These are phyloP conservation scores for Melolontha melolontha DNA, from an alignment of 2,888 invertebrate species.

Conservation along the genomic window DNA sequence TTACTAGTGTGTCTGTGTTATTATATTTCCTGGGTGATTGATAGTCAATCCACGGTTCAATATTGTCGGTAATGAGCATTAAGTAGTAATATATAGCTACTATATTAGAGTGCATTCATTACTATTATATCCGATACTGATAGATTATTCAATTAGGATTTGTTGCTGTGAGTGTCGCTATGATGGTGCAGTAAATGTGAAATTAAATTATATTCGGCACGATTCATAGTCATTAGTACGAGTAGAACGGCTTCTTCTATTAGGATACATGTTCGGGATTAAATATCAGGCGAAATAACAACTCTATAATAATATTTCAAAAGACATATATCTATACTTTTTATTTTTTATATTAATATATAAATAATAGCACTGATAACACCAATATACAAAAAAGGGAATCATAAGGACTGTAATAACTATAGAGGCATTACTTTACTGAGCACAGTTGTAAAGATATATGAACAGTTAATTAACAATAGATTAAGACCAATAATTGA, in stretches of 20 bases:
- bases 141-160: conserved; percentile 29
- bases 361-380: no score
- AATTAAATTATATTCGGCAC: conserved; percentile 14
- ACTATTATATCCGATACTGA: conserved; percentile 5
- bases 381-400: no score
- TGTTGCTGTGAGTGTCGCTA: not conserved
- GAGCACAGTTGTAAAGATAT: no score
- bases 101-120: conserved; percentile 29
- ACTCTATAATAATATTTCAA: no score
- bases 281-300: no score
- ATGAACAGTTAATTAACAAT: no score
- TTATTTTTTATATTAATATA: no score
- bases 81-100: conserved; percentile 27
- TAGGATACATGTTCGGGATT: not conserved
- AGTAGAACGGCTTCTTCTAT: not conserved
- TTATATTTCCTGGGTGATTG: conserved; percentile 20
- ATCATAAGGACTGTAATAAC: no score
- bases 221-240: conserved; percentile 2
- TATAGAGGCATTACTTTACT: no score
- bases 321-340: no score
- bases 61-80: conserved; percentile 27
- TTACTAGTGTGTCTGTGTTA: conserved; percentile 4
- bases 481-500: no score
- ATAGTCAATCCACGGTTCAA: conserved; percentile 16
- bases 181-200: not conserved